phyloP scores from a whole-genome alignment of 1,140 invertebrate species.

The Belonocnema kinseyi region DNA sequence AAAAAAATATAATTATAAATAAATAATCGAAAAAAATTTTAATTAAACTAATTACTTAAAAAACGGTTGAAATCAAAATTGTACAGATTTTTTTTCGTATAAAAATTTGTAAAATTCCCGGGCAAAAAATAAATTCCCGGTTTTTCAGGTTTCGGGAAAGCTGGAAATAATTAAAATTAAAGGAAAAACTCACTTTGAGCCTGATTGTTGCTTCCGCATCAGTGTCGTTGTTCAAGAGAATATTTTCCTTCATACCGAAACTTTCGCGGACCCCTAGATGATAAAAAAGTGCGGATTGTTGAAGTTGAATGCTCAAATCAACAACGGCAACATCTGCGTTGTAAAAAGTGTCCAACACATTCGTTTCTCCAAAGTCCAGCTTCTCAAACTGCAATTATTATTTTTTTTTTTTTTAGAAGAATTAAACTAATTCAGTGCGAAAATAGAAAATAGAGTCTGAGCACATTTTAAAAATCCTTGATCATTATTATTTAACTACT shows the following conservation, averaged over 20 bases:
- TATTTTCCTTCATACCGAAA: constrained; percentile 99
- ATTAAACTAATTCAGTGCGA: constrained; percentile 17
- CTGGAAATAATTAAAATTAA: constrained; percentile 1
- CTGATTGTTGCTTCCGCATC: constrained; percentile 90
- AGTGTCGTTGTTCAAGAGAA: constrained; percentile 93
- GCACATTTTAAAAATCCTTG: too few relatives aligned
- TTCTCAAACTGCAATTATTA: constrained; percentile 85
- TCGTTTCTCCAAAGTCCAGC: constrained; percentile 90
- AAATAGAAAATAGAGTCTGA: too few relatives aligned
- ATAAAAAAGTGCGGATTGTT: constrained; percentile 95
- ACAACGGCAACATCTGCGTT: constrained; percentile 98
- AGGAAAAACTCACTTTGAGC: constrained; percentile 82
- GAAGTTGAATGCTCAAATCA: constrained; percentile 92
- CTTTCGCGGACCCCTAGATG: constrained; percentile 98
- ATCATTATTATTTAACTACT: too few relatives aligned
- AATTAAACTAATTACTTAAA: too few relatives aligned
- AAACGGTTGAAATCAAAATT: too few relatives aligned
- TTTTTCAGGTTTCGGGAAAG: too few relatives aligned
- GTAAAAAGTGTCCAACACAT: constrained; percentile 91
- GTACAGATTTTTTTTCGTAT: too few relatives aligned
- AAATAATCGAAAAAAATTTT: too few relatives aligned
- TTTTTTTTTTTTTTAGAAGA: constrained; percentile 33
- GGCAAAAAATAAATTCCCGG: too few relatives aligned
- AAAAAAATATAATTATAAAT: too few relatives aligned
- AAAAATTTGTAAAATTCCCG: too few relatives aligned